Percentiles rank a stretch among this genome's conserved stretches.
phyloP scores from a whole-genome alignment of 2,113 vertebrate genomes.

The Onychorhynchus coronatus region DNA sequence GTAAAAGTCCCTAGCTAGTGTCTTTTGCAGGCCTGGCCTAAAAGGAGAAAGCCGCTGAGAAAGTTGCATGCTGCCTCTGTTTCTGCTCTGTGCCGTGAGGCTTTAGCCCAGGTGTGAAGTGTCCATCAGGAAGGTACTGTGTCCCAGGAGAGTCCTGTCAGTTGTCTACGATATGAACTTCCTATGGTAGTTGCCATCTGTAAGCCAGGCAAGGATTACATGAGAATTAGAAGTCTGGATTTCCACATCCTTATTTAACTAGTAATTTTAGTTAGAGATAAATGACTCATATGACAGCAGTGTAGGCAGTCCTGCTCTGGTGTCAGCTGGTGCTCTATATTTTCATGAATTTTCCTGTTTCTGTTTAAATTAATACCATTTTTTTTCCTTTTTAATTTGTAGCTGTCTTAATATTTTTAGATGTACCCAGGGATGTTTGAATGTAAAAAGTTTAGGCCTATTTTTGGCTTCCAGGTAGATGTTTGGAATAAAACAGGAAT shows the following conservation, averaged over 20 bases:
- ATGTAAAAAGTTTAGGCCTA: neutral
- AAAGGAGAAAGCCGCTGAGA: neutral
- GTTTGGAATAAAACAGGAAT: neutral
- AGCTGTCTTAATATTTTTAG: neutral
- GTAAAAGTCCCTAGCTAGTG: neutral
- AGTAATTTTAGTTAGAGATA: neutral
- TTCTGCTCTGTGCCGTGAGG: neutral
- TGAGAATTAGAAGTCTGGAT: neutral
- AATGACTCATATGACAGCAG: neutral
- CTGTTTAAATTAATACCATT: neutral
- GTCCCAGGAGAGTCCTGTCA: neutral
- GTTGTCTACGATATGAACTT: fast-evolving
- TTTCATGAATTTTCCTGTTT: neutral
- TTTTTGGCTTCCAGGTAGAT: neutral
- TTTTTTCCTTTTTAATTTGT: neutral
- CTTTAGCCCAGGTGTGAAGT: neutral
- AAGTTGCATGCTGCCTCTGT: neutral
- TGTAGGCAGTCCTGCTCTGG: neutral
- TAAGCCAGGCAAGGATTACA: neutral
- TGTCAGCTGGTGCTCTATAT: neutral
- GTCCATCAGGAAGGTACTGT: neutral
- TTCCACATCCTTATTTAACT: neutral
- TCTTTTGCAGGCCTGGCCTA: neutral
- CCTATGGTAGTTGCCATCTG: neutral
- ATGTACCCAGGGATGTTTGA: neutral